Conservation (phyloP, 1,140 invertebrate genomes). For the Amphibalanus amphitrite region DNA sequence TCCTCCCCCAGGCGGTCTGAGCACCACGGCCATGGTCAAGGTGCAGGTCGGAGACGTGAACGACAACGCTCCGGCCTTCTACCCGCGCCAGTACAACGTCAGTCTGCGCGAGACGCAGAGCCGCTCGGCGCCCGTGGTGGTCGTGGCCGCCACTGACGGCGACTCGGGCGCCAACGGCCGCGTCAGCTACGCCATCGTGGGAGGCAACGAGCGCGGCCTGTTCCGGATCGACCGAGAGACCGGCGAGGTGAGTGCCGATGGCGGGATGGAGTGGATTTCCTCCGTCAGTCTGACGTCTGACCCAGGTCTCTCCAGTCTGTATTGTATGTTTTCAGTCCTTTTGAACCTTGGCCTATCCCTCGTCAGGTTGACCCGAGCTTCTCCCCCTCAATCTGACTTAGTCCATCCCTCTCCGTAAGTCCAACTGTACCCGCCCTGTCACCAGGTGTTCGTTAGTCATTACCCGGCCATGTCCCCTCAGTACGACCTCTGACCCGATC, state of each 20-base stretch:
- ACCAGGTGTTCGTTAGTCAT: too few species aligned
- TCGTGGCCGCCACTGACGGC: conserved; percentile 64
- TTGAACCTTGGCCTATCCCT: too few species aligned
- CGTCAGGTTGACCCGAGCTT: too few species aligned
- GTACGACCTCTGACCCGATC: too few species aligned
- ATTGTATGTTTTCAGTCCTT: too few species aligned
- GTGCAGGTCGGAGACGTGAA: conserved; percentile 82
- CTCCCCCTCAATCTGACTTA: too few species aligned
- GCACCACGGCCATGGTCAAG: conserved; percentile 78
- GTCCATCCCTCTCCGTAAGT: too few species aligned
- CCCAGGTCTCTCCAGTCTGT: too few species aligned
- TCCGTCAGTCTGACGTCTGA: too few species aligned
- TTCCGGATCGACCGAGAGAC: conserved; percentile 64
- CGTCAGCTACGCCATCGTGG: conserved; percentile 57
- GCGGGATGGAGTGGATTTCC: too few species aligned
- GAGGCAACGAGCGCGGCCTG: conserved; percentile 59
- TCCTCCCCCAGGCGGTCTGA: conserved; percentile 55
- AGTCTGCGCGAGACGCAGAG: conserved; percentile 45
- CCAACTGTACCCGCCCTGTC: too few species aligned
- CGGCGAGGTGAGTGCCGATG: conserved; percentile 52
- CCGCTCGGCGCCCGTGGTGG: conserved; percentile 35
- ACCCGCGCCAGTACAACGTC: conserved; percentile 69
- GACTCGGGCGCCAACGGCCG: conserved; percentile 69
- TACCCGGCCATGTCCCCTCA: too few species aligned
- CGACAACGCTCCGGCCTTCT: conserved; percentile 79